A percentile compares a stretch with the other conserved stretches of the same genome.
These are phyloP conservation scores for Temnothorax unifasciatus DNA, from an alignment of 2,888 invertebrate genomes.

Conservation along the genomic window DNA sequence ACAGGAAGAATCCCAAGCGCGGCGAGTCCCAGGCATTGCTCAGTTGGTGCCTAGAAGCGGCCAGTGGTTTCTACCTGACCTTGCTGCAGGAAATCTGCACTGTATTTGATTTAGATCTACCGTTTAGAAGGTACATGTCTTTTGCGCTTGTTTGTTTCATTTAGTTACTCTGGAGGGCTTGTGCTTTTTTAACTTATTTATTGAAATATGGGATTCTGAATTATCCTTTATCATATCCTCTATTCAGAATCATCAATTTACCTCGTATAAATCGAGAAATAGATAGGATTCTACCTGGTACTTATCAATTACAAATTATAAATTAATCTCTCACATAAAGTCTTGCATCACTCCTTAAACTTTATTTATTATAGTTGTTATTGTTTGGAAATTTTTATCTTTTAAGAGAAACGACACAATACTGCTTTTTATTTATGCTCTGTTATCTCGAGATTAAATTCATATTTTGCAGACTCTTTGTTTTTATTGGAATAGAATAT, in stretches of 20 bases:
- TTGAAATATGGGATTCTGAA: not conserved
- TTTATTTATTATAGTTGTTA: not conserved
- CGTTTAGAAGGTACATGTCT: conserved; percentile 88
- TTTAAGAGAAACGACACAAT: not conserved
- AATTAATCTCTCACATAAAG: not conserved
- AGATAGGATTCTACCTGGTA: not conserved
- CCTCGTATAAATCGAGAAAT: not conserved
- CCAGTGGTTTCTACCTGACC: conserved; percentile 94
- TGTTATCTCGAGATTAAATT: not conserved
- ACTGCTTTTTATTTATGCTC: not conserved
- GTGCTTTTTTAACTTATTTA: not conserved
- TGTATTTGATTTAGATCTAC: conserved; percentile 93
- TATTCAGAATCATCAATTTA: not conserved
- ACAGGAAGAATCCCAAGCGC: conserved; percentile 93
- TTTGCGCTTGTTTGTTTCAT: not conserved
- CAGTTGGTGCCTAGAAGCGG: conserved; percentile 93
- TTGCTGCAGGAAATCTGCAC: conserved; percentile 94
- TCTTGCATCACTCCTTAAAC: not conserved
- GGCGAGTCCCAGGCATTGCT: conserved; percentile 93
- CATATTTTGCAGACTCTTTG: not conserved
- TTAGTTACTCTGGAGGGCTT: not conserved
- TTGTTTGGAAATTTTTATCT: not conserved
- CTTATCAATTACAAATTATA: not conserved
- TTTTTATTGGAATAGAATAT: not conserved
- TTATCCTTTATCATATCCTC: not conserved